phyloP scores from a whole-genome alignment of 1,140 invertebrate genomes.

The Drosophila nasuta region DNA sequence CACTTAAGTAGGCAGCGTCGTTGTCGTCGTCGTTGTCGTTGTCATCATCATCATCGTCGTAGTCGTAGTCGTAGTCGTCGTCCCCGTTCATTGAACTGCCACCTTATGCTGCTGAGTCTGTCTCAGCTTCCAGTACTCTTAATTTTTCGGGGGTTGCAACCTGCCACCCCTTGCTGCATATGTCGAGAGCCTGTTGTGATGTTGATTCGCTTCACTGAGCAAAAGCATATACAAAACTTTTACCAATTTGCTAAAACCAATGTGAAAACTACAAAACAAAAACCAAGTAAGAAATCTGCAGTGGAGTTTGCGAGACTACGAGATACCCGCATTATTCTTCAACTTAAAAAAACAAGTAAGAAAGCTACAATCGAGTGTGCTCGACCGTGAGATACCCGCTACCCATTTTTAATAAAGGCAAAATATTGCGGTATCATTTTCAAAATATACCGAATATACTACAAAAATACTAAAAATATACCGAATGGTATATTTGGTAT shows the following conservation, averaged over 20 bases:
- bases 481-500: too few relatives aligned
- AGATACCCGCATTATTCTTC: too few relatives aligned
- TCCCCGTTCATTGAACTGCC: slow-evolving; percentile 68
- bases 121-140: slow-evolving; percentile 31
- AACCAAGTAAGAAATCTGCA: too few relatives aligned
- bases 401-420: too few relatives aligned
- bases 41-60: slow-evolving; percentile 26
- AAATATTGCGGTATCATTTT: too few relatives aligned
- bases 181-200: not conserved
- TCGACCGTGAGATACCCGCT: too few relatives aligned
- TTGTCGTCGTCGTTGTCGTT: slow-evolving; percentile 25
- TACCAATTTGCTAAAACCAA: slow-evolving; percentile 17
- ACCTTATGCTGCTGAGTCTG: slow-evolving; percentile 34
- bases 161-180: slow-evolving; percentile 4
- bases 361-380: too few relatives aligned
- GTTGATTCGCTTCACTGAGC: not conserved
- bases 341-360: too few relatives aligned
- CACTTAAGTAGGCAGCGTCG: slow-evolving; percentile 73
- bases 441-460: too few relatives aligned
- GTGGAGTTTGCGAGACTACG: too few relatives aligned
- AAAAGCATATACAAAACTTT: slow-evolving; percentile 22
- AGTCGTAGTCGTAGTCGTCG: slow-evolving; percentile 12
- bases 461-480: too few relatives aligned
- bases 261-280: not conserved
- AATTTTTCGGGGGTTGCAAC: slow-evolving; percentile 34